phyloP scores from a whole-genome alignment of 2,888 invertebrate species.

The Dolichopus griseipennis region DNA sequence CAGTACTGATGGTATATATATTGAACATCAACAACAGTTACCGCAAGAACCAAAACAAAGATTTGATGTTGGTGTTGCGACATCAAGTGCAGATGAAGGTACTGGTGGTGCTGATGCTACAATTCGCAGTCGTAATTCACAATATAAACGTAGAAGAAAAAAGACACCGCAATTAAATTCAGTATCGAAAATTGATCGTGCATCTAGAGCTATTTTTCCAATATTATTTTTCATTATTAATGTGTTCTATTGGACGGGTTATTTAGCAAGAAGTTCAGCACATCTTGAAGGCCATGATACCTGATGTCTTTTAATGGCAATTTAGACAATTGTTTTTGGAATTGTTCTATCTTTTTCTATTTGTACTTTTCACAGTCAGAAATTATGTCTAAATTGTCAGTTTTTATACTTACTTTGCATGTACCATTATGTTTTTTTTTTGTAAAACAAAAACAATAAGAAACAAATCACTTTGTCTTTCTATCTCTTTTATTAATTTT shows the following conservation, averaged over 20 bases:
- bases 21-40: conserved; percentile 7
- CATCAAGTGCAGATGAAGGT: conserved; percentile 9
- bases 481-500: not conserved
- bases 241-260: conserved; percentile 70
- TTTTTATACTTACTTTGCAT: not conserved
- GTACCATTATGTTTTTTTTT: not conserved
- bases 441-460: too few species aligned
- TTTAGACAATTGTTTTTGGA: conserved; percentile 31
- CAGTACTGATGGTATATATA: not conserved
- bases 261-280: conserved; percentile 52
- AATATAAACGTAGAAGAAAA: conserved; percentile 38
- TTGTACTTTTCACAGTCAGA: not conserved
- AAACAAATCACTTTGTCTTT: not conserved
- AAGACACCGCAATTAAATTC: conserved; percentile 61
- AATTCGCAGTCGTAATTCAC: conserved; percentile 34
- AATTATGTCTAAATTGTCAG: conserved; percentile 7
- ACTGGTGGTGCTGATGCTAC: conserved; percentile 18
- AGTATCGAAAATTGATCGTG: conserved; percentile 70
- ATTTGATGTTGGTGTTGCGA: conserved; percentile 14
- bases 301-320: conserved; percentile 44
- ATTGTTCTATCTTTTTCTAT: not conserved
- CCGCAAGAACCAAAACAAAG: conserved; percentile 10
- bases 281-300: conserved; percentile 35
- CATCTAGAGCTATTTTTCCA: conserved; percentile 67
- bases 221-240: conserved; percentile 65